phyloP scores from a whole-genome alignment of 2,797 vertebrate genomes.

The Pseudochirops corinnae region DNA sequence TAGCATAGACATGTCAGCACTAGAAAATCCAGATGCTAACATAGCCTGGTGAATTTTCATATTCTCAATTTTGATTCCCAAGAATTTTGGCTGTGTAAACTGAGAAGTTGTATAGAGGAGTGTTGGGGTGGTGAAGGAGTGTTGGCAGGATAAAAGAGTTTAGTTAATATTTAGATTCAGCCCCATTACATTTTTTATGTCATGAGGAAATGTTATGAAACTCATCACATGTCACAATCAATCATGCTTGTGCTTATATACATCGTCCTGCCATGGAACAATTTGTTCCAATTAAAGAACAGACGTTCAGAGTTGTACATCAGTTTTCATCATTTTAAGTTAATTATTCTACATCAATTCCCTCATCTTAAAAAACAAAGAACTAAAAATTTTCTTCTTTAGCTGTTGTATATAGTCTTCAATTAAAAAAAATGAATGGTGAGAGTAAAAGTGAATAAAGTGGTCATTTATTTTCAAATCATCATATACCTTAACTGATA shows the following conservation, averaged over 20 bases:
- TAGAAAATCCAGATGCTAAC: not conserved
- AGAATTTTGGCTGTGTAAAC: not conserved
- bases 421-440: not conserved
- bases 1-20: not conserved
- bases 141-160: not conserved
- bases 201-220: slow-evolving; percentile 15
- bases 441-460: not conserved
- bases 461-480: slow-evolving; percentile 9
- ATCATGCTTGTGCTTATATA: not conserved
- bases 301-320: not conserved
- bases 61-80: not conserved
- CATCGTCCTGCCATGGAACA: not conserved
- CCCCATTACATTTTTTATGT: not conserved
- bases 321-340: not conserved
- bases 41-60: not conserved
- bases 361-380: not conserved
- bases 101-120: not conserved
- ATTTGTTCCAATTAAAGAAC: not conserved
- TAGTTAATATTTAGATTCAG: not conserved
- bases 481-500: not conserved
- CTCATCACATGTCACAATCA: slow-evolving; percentile 5
- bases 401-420: not conserved
- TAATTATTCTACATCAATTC: slow-evolving; percentile 5
- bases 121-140: not conserved
- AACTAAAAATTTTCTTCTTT: slow-evolving; percentile 8